A percentile compares a stretch with the other conserved stretches of the same genome.
Evolutionary conservation across 2,113 vertebrate genomes (phyloP).

Genomic region (Nicator chloris): DNA sequence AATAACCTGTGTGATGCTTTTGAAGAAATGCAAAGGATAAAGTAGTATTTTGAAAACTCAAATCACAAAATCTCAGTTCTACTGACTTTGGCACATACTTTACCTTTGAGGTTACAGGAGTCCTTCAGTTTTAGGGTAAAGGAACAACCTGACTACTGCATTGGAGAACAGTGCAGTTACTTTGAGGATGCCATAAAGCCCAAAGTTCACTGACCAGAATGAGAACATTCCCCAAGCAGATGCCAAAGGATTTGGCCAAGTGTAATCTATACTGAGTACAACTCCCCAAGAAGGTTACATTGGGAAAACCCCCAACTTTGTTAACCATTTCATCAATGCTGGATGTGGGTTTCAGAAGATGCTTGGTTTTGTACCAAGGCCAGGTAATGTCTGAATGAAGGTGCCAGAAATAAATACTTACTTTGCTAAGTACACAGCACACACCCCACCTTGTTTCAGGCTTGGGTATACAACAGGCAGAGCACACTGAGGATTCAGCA

Average conservation of each 20-base stretch:
- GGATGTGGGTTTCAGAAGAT: not conserved
- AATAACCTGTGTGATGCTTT: conserved; percentile 88
- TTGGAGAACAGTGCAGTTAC: not conserved
- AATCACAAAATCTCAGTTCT: not conserved
- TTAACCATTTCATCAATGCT: not conserved
- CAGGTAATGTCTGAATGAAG: not conserved
- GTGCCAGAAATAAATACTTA: conserved; percentile 65
- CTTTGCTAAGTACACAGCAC: conserved; percentile 88
- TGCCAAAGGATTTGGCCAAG: not conserved
- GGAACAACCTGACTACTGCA: not conserved
- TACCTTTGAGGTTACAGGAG: not conserved
- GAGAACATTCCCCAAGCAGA: not conserved
- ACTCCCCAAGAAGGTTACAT: not conserved
- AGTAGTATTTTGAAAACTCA: not conserved
- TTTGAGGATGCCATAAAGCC: not conserved
- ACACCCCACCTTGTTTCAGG: conserved; percentile 84
- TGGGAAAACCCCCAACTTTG: fast-evolving
- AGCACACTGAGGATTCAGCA: conserved; percentile 83
- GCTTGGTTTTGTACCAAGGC: not conserved
- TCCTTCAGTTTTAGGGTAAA: not conserved
- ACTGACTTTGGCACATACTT: not conserved
- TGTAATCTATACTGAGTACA: not conserved
- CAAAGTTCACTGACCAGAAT: not conserved
- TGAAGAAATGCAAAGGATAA: conserved; percentile 49
- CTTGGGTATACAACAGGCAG: conserved; percentile 73